Conservation (phyloP, 2,888 invertebrate genomes). For the Heterodera filipjevi region DNA sequence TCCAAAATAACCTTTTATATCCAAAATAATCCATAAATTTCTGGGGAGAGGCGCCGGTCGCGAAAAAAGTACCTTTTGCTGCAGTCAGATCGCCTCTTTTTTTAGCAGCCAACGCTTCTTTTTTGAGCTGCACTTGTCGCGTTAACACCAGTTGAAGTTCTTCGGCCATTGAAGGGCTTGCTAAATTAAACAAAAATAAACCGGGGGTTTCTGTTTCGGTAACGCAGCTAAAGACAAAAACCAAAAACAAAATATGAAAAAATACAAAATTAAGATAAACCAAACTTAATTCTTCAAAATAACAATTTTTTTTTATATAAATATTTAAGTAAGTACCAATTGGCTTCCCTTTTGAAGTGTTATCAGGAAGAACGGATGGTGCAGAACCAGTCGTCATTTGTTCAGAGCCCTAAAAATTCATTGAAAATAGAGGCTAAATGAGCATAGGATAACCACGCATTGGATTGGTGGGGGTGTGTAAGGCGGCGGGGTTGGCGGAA, state of each 20-base stretch:
- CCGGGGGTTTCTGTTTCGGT: not conserved
- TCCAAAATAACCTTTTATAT: no score
- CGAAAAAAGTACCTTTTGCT: conserved; percentile 42
- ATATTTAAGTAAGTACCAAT: not conserved
- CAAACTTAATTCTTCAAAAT: not conserved
- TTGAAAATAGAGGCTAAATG: not conserved
- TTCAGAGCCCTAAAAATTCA: not conserved
- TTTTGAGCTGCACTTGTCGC: conserved; percentile 53
- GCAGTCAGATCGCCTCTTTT: conserved; percentile 52
- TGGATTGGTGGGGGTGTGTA: conserved; percentile 38
- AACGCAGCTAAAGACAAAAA: no score
- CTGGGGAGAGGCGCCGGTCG: no score
- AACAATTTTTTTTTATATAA: not conserved
- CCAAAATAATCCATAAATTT: no score
- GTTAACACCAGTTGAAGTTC: conserved; percentile 50
- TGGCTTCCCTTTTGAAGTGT: not conserved
- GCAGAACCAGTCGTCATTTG: not conserved
- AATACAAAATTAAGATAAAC: not conserved
- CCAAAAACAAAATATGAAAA: not conserved
- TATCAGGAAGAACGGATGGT: not conserved
- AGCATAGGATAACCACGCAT: not conserved
- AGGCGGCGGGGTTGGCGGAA: conserved; percentile 57
- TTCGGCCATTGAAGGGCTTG: conserved; percentile 23
- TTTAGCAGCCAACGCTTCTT: conserved; percentile 59
- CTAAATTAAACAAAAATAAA: no score